Percentiles rank a stretch among this genome's conserved stretches.
These are phyloP conservation scores for Ephydatia muelleri DNA, from an alignment of 37 sponge, comb jelly and placozoan species.

Conservation along the genomic window DNA sequence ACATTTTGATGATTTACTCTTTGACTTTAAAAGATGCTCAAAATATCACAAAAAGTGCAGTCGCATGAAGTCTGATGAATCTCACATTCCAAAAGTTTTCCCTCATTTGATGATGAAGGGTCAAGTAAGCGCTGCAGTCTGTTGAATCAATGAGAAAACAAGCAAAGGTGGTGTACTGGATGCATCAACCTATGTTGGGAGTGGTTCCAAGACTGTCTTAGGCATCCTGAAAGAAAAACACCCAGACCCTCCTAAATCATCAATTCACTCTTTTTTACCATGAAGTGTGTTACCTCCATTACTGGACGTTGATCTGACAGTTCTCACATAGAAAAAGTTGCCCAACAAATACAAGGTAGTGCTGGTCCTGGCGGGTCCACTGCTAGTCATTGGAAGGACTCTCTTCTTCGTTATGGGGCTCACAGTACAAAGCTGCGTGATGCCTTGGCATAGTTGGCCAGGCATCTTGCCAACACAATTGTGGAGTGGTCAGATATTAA, in stretches of 20 bases:
- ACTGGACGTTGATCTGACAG: constrained; percentile 20
- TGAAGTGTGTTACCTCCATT: background rate
- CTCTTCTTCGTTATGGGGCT: constrained; percentile 19
- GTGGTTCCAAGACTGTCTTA: constrained; percentile 12
- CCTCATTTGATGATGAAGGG: constrained; percentile 26
- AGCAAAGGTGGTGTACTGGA: constrained; percentile 3
- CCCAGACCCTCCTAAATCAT: background rate
- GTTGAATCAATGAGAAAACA: constrained; percentile 13
- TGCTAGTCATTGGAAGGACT: constrained; percentile 21
- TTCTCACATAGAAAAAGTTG: constrained; percentile 16
- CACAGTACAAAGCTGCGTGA: too few relatives aligned
- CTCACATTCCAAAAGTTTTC: background rate
- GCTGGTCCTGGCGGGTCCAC: constrained; percentile 26
- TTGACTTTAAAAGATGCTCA: background rate
- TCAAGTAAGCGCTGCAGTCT: constrained; percentile 6
- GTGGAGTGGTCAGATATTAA: too few relatives aligned
- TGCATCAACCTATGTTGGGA: background rate
- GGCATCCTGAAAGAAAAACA: constrained; percentile 22
- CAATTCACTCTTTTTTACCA: background rate
- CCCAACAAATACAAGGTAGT: constrained; percentile 11
- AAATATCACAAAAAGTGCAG: background rate
- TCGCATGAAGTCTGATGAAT: background rate
- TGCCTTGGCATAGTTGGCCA: too few relatives aligned
- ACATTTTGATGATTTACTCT: constrained; percentile 2
- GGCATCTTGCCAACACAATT: too few relatives aligned